Conservation (phyloP, 2,797 vertebrate genomes). For the Mycteria americana region DNA sequence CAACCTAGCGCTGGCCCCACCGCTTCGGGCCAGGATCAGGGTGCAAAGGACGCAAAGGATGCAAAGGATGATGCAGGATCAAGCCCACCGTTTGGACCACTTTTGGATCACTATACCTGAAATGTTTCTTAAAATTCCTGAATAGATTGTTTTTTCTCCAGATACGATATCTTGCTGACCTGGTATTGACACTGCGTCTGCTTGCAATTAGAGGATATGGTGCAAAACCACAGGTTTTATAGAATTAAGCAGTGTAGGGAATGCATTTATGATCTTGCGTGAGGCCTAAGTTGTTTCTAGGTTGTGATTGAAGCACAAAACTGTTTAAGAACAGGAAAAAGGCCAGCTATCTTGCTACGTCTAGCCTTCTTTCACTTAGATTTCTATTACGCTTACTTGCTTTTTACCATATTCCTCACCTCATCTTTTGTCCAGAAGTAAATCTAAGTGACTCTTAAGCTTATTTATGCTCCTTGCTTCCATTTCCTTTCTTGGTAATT, state of each 20-base stretch:
- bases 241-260: slow-evolving; percentile 38
- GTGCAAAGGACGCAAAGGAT: background rate
- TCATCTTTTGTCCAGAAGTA: slow-evolving; percentile 17
- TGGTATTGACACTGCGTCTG: slow-evolving; percentile 16
- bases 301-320: background rate
- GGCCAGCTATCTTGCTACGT: background rate
- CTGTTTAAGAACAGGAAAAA: background rate
- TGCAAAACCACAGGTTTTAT: slow-evolving; percentile 45
- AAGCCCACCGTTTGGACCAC: background rate
- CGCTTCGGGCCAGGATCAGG: background rate
- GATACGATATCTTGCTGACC: slow-evolving; percentile 1
- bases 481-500: background rate
- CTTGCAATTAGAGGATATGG: slow-evolving; percentile 35
- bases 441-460: background rate
- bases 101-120: background rate
- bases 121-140: slow-evolving; percentile 29
- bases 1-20: rapidly evolving
- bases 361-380: background rate
- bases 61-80: background rate
- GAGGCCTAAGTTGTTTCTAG: slow-evolving; percentile 29
- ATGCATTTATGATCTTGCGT: slow-evolving; percentile 39
- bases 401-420: background rate
- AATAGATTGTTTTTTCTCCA: background rate
- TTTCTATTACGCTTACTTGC: background rate
- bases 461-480: background rate